Evolutionary conservation across 2,797 vertebrate genomes (phyloP).

Genomic region (Gephyroberyx darwinii): DNA sequence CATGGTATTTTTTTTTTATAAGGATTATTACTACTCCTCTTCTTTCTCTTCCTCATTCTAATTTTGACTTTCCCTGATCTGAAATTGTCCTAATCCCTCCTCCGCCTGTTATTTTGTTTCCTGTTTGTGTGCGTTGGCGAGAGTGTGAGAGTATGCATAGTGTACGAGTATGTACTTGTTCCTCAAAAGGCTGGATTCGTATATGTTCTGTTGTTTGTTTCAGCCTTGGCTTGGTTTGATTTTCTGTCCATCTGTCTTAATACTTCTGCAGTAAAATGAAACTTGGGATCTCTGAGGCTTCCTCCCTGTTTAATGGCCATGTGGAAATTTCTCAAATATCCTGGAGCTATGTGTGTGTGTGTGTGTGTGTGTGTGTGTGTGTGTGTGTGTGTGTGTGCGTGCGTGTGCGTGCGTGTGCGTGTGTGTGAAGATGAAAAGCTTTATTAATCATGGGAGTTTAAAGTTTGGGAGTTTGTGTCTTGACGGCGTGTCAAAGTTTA

Average conservation of each 20-base stretch:
- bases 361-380: not conserved
- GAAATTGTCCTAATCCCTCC: not conserved
- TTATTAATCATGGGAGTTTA: too few relatives aligned
- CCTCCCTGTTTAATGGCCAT: not conserved
- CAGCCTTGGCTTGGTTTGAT: not conserved
- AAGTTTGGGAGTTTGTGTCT: not conserved
- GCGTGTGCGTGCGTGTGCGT: not conserved
- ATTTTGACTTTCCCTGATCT: conserved; percentile 28
- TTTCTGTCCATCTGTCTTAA: conserved; percentile 5
- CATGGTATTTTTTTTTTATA: not conserved
- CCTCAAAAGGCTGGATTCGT: not conserved
- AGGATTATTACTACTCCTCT: conserved; percentile 1
- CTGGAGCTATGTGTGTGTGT: conserved; percentile 9
- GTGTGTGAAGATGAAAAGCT: too few relatives aligned
- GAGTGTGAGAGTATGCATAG: not conserved
- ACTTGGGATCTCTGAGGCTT: not conserved
- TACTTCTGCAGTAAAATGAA: conserved; percentile 18
- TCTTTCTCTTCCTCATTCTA: not conserved
- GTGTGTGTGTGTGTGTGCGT: not conserved
- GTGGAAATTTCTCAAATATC: conserved; percentile 23
- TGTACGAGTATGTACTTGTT: not conserved
- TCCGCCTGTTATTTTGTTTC: conserved; percentile 19
- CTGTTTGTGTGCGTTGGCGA: conserved; percentile 22
- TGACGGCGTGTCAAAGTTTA: conserved; percentile 15
- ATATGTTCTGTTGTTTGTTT: conserved; percentile 55